Evolutionary conservation across 2,113 vertebrate genomes (phyloP), one percentile per base, ranked within the genome.

Genomic region (Oryzias woworae): DNA sequence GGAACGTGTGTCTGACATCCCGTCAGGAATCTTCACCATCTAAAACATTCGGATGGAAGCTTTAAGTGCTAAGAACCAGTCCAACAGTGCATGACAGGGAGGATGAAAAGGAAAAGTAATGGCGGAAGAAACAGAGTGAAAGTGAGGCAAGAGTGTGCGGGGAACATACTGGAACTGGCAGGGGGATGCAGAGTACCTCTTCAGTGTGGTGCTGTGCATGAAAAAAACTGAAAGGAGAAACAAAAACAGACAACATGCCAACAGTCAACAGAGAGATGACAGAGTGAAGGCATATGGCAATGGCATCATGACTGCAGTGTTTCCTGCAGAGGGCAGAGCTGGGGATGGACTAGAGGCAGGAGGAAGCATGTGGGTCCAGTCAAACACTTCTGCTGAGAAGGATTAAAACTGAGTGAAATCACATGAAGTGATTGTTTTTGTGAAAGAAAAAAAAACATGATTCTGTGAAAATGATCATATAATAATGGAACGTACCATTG

Each of bases 141-240:
- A 85, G 81, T 76, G 81, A 82, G 86, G 81, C 67, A 58, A 87
- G 73, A 87, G 84, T 88, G 87, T 85, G 89, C 78, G 70, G 86
- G 88, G 74, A 81, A 92, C 86, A 90, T 91, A 91, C 87, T 90
- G 90, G 89, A 88, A 85, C 56, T 85, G 88, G 82, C 82, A 85
- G 36, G 86, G 87, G 85, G 84, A 81, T 90, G 88, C 84, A 91
- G 86, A 85, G 87, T 77, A 80, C 81, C 87, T 93, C 90, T 84
- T 90, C 90, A 87, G 78, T 83, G 83, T 74, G 78, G 82, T 77
- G 66, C 82, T 90, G 89, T 89, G 88, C 85, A 91, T 90, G 87
- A 92, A 91, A 90, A 46, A 85, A 91, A 92, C 88, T 92, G 90
- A 92, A 92, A 91, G 84, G 81, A 91, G 88, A 90, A 88, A 88